A percentile compares a stretch with the other conserved stretches of the same genome.
Evolutionary conservation across 2,888 invertebrate genomes (phyloP).

Genomic region (Pyrrhosoma nymphula): DNA sequence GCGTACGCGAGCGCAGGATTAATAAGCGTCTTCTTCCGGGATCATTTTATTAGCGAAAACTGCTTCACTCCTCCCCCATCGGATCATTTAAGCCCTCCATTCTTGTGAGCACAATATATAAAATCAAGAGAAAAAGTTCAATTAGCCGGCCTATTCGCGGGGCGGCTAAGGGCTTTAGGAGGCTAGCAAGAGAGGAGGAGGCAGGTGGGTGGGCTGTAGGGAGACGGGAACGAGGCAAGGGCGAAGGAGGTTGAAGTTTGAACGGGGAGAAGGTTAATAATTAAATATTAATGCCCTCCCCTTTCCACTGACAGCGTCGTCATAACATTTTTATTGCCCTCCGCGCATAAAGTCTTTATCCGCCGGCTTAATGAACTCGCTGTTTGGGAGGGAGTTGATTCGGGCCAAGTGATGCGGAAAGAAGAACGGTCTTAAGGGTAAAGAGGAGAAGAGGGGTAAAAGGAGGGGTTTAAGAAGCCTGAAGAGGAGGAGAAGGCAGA

Average conservation of each 20-base stretch:
- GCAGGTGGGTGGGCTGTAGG: not conserved
- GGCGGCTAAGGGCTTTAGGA: not conserved
- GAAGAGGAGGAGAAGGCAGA: not conserved
- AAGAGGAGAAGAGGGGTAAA: not conserved
- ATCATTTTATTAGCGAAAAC: constrained; percentile 32
- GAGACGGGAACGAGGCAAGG: not conserved
- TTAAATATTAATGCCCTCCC: constrained; percentile 54
- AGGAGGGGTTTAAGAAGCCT: not conserved
- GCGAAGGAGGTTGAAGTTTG: not conserved
- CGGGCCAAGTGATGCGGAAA: constrained; percentile 46
- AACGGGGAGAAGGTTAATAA: not conserved
- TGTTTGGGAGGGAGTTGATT: constrained; percentile 40
- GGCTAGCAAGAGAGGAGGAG: not conserved
- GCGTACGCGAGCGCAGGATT: not conserved
- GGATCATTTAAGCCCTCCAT: not conserved
- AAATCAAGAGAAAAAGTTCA: constrained; percentile 47
- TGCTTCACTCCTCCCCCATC: constrained; percentile 4
- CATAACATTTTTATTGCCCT: constrained; percentile 38
- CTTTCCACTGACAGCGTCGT: not conserved
- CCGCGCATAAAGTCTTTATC: constrained; percentile 43
- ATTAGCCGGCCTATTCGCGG: not conserved
- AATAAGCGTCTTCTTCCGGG: constrained; percentile 22
- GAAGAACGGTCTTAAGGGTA: not conserved
- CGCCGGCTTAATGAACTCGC: constrained; percentile 50
- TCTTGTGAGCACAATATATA: constrained; percentile 11